These are phyloP conservation scores for Glossophaga mutica DNA, from an alignment of 2,797 vertebrate species.

Conservation along the genomic window DNA sequence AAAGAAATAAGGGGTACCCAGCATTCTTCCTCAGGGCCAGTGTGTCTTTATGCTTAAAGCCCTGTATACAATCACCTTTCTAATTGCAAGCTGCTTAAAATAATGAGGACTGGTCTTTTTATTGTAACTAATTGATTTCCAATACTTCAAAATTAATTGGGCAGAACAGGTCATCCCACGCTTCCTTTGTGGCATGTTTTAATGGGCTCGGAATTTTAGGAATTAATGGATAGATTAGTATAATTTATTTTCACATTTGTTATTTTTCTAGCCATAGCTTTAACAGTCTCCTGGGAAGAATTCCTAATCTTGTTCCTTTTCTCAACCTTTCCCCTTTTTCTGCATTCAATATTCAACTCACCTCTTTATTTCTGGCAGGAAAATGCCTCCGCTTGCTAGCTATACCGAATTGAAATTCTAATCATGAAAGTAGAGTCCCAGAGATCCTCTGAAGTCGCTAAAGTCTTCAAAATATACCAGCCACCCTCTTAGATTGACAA, in stretches of 20 bases:
- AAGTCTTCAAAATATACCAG: background rate
- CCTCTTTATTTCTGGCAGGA: background rate
- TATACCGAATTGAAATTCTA: conserved; percentile 17
- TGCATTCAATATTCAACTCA: background rate
- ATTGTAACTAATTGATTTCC: conserved; percentile 64
- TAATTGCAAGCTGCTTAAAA: conserved; percentile 62
- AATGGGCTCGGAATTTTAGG: conserved; percentile 54
- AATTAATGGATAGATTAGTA: conserved; percentile 60
- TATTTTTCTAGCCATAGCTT: conserved; percentile 53
- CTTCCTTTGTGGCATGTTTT: conserved; percentile 44
- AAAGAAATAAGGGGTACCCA: rapidly evolving
- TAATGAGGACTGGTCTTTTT: conserved; percentile 47
- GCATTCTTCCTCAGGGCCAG: background rate
- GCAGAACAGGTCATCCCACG: conserved; percentile 49
- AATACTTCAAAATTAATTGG: conserved; percentile 71
- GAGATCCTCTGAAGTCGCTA: background rate
- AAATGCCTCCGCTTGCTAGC: background rate
- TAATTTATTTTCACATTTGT: conserved; percentile 64
- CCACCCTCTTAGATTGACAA: background rate
- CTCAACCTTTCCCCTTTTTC: background rate
- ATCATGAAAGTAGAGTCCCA: background rate
- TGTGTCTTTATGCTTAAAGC: background rate
- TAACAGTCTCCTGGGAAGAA: conserved; percentile 2
- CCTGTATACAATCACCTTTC: conserved; percentile 23
- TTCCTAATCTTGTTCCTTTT: background rate